phyloP scores from a whole-genome alignment of 2,888 invertebrate genomes.

The Melieria crassipennis region DNA sequence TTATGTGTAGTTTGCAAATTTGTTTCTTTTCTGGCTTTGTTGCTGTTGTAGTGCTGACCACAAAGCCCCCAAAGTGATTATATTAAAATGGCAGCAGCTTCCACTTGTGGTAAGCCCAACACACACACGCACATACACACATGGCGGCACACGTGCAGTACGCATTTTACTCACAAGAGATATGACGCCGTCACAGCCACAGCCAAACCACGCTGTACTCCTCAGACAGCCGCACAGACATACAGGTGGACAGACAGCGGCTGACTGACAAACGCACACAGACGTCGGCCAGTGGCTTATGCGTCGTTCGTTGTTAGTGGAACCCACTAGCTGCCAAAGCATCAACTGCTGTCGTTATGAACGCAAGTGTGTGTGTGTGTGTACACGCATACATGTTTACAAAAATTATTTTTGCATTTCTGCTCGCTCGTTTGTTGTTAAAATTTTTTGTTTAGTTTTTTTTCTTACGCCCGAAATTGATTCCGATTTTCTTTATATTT shows the following conservation, averaged over 20 bases:
- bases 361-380: too few species aligned
- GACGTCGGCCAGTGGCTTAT: too few species aligned
- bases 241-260: too few species aligned
- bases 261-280: too few species aligned
- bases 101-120: slow-evolving; percentile 39
- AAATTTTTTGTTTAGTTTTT: neutral
- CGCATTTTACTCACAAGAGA: too few species aligned
- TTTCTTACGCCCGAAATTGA: neutral
- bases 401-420: too few species aligned
- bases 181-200: neutral
- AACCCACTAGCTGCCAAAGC: too few species aligned
- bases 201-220: neutral
- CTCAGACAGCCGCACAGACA: neutral
- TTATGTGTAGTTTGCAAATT: too few species aligned
- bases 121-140: slow-evolving; percentile 19
- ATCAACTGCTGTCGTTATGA: too few species aligned
- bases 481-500: neutral
- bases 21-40: neutral
- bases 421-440: too few species aligned
- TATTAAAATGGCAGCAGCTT: slow-evolving; percentile 57
- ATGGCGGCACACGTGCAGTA: slow-evolving; percentile 40
- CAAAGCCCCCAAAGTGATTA: slow-evolving; percentile 58
- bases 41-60: slow-evolving; percentile 33
- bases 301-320: too few species aligned
- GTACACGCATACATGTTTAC: too few species aligned